Evolutionary conservation across 2,797 vertebrate species (phyloP).

Genomic region (Vespertilio murinus): DNA sequence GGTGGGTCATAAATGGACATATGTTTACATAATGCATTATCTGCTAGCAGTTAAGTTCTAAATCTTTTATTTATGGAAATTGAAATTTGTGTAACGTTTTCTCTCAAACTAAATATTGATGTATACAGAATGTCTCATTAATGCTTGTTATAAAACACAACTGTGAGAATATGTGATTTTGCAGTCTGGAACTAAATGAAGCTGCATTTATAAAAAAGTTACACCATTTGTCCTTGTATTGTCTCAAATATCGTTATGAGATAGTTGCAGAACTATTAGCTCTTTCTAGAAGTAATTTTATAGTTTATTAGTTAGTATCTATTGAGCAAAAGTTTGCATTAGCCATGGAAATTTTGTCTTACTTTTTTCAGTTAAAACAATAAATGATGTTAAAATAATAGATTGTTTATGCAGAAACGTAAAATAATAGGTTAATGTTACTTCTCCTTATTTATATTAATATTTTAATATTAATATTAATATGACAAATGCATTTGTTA

Average conservation of each 20-base stretch:
- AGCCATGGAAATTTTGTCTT: slow-evolving; percentile 51
- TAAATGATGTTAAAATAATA: slow-evolving; percentile 61
- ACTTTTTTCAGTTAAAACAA: slow-evolving; percentile 48
- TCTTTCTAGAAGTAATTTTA: slow-evolving; percentile 53
- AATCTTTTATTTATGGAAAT: slow-evolving; percentile 72
- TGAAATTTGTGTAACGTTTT: slow-evolving; percentile 65
- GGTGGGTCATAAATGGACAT: slow-evolving; percentile 66
- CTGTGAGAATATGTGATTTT: slow-evolving; percentile 58
- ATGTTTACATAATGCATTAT: slow-evolving; percentile 67
- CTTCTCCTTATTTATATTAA: slow-evolving; percentile 33
- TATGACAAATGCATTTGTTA: slow-evolving; percentile 38
- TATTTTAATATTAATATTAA: slow-evolving; percentile 63
- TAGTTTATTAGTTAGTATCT: slow-evolving; percentile 34
- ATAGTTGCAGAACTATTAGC: slow-evolving; percentile 55
- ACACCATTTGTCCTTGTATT: slow-evolving; percentile 53
- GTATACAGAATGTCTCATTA: slow-evolving; percentile 60
- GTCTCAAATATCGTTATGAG: slow-evolving; percentile 48
- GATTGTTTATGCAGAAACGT: slow-evolving; percentile 50
- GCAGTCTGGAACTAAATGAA: slow-evolving; percentile 59
- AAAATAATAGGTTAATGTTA: slow-evolving; percentile 37
- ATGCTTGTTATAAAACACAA: slow-evolving; percentile 27
- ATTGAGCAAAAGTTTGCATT: slow-evolving; percentile 55
- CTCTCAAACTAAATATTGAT: slow-evolving; percentile 66
- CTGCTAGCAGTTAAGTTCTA: slow-evolving; percentile 66
- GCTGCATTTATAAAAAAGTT: slow-evolving; percentile 45